Evolutionary conservation across 1,140 invertebrate species (phyloP).

Genomic region (Aphis craccivora): DNA sequence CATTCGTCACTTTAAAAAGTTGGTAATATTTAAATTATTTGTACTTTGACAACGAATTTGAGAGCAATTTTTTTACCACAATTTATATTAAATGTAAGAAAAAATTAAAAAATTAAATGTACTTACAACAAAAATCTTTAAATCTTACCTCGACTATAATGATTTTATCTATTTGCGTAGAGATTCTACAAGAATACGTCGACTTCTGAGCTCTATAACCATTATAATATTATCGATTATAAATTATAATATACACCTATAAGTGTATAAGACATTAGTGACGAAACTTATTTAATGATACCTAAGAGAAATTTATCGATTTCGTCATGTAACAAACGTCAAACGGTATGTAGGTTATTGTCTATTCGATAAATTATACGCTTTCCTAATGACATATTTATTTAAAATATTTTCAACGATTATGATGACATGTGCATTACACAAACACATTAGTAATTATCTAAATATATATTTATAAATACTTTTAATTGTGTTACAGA

Average conservation of each 20-base stretch:
- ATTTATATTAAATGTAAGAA: neutral
- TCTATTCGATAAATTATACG: neutral
- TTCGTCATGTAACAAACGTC: neutral
- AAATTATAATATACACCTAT: neutral
- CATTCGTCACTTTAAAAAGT: neutral
- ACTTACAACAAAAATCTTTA: neutral
- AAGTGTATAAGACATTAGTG: neutral
- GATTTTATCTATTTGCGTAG: neutral
- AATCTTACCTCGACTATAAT: neutral
- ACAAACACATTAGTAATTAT: neutral
- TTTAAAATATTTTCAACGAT: neutral
- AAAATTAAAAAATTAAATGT: neutral
- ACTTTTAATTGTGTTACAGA: neutral
- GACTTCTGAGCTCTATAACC: neutral
- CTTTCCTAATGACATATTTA: neutral
- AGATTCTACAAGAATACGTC: neutral
- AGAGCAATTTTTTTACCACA: neutral
- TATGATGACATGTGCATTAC: neutral
- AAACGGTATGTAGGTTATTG: neutral
- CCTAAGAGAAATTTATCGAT: neutral
- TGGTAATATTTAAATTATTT: neutral
- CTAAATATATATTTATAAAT: neutral
- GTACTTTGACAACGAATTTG: neutral
- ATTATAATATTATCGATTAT: neutral
- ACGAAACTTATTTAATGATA: neutral